These are phyloP conservation scores for Remorina albescens DNA, from an alignment of 2,797 vertebrate species.

Conservation along the genomic window DNA sequence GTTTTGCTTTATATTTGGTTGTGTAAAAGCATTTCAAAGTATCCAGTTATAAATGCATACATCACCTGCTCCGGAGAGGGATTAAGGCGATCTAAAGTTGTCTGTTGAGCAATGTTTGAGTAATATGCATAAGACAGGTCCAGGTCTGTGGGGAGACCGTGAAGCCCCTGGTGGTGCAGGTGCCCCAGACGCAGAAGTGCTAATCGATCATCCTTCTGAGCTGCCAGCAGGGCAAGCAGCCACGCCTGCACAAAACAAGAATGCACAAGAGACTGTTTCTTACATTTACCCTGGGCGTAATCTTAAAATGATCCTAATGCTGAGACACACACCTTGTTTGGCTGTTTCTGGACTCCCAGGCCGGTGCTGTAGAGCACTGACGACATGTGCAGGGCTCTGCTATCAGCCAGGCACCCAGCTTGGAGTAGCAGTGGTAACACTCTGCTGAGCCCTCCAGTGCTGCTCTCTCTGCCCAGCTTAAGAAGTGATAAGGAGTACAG, in stretches of 20 bases:
- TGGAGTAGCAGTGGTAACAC: conserved; percentile 82
- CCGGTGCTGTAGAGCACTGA: conserved; percentile 83
- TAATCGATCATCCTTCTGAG: conserved; percentile 83
- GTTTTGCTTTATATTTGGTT: neutral
- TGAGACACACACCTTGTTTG: conserved; percentile 75
- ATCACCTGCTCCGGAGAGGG: conserved; percentile 82
- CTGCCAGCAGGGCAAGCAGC: conserved; percentile 82
- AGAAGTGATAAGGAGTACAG: conserved; percentile 77
- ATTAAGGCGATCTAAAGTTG: conserved; percentile 74
- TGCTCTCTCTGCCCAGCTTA: conserved; percentile 61
- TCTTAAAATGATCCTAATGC: neutral
- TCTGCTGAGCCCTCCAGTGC: conserved; percentile 53
- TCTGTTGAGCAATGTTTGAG: conserved; percentile 85
- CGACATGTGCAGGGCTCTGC: conserved; percentile 79
- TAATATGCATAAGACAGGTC: conserved; percentile 87
- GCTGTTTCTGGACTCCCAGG: conserved; percentile 75
- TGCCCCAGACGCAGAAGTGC: conserved; percentile 84
- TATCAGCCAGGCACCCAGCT: conserved; percentile 83
- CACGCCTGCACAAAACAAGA: conserved; percentile 77
- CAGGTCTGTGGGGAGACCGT: conserved; percentile 69
- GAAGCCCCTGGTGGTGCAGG: conserved; percentile 81
- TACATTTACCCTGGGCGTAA: neutral
- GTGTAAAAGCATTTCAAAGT: neutral
- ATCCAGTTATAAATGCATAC: no score
- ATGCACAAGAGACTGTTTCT: conserved; percentile 16